phyloP scores from a whole-genome alignment of 2,797 vertebrate species.

The Menidia menidia region DNA sequence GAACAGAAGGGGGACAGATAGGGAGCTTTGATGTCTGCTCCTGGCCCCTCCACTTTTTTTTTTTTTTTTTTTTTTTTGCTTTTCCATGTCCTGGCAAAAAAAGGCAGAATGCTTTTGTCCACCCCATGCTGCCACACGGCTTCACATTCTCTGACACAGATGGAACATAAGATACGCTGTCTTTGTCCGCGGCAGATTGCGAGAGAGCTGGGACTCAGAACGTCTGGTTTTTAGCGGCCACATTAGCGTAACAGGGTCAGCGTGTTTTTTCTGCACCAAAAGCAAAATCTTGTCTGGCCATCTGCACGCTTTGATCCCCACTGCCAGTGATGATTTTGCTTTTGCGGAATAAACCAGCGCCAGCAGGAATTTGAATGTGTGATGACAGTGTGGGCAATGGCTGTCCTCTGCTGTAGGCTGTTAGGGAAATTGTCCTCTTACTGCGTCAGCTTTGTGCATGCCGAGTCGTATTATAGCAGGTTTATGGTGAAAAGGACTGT shows the following conservation, averaged over 20 bases:
- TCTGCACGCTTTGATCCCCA: conserved; percentile 66
- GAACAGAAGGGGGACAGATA: conserved; percentile 43
- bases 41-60: conserved; percentile 12
- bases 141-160: conserved; percentile 22
- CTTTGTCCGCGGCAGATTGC: conserved; percentile 48
- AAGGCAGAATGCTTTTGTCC: conserved; percentile 29
- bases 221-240: conserved; percentile 21
- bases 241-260: conserved; percentile 45
- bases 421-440: conserved; percentile 12
- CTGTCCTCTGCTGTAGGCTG: conserved; percentile 14
- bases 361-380: conserved; percentile 39
- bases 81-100: conserved; percentile 11
- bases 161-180: conserved; percentile 20
- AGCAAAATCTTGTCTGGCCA: conserved; percentile 57
- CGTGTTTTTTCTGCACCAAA: conserved; percentile 50
- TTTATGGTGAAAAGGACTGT: background rate
- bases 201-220: conserved; percentile 29
- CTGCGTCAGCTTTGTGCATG: background rate
- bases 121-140: conserved; percentile 18
- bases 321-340: conserved; percentile 59
- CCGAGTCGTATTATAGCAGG: background rate
- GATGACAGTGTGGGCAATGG: conserved; percentile 20
- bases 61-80: background rate
- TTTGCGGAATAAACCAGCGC: conserved; percentile 49
- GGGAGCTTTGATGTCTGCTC: conserved; percentile 64